These are phyloP conservation scores for Sardinella longiceps DNA, from an alignment of 2,797 vertebrate genomes.

Conservation along the genomic window DNA sequence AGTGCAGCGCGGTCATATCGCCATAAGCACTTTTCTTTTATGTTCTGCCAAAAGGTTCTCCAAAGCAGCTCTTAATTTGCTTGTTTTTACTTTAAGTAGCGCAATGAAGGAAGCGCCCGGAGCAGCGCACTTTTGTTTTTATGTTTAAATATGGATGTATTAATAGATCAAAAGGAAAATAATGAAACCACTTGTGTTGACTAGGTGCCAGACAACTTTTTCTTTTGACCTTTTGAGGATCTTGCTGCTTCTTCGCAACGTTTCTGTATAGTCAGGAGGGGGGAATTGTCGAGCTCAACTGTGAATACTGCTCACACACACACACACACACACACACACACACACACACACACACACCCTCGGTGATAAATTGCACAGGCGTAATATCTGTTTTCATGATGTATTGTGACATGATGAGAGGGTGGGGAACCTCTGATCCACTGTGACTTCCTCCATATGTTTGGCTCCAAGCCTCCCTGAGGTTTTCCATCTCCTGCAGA, in stretches of 20 bases:
- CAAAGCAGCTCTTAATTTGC: conserved; percentile 71
- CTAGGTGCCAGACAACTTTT: conserved; percentile 25
- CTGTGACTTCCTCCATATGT: conserved; percentile 19
- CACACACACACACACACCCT: background rate
- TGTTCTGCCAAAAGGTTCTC: conserved; percentile 74
- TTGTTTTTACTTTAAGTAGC: conserved; percentile 59
- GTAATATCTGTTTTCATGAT: conserved; percentile 4
- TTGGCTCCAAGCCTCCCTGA: background rate
- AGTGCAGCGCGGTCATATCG: conserved; percentile 73
- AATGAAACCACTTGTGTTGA: conserved; percentile 20
- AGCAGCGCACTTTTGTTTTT: background rate
- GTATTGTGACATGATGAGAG: background rate
- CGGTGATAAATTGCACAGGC: conserved; percentile 9
- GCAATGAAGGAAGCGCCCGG: conserved; percentile 28
- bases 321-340: too few species aligned
- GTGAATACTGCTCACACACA: too few species aligned
- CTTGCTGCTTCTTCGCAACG: background rate
- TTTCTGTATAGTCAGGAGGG: conserved; percentile 35
- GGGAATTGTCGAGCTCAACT: background rate
- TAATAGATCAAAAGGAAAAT: conserved; percentile 27
- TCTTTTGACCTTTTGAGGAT: background rate
- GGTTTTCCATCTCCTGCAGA: background rate
- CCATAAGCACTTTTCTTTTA: conserved; percentile 67
- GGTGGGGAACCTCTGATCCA: conserved; percentile 12
- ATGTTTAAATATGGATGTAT: background rate